phyloP scores from a whole-genome alignment of 2,888 invertebrate species.

The Ctena decussata region DNA sequence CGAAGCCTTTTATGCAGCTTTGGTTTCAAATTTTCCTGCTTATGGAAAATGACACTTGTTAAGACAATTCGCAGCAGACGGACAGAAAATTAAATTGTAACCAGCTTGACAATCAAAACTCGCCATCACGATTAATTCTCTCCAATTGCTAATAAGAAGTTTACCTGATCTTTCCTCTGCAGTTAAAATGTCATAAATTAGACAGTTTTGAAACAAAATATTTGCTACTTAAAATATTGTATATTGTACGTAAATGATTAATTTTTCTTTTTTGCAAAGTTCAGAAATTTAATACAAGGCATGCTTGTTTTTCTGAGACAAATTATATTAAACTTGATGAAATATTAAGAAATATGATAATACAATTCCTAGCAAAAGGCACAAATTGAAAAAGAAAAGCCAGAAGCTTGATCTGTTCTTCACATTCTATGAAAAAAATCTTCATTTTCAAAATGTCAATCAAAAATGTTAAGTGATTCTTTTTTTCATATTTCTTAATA shows the following conservation, averaged over 20 bases:
- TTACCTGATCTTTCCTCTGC: background rate
- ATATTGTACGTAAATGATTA: background rate
- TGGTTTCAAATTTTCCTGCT: too few species aligned
- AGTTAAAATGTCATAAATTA: background rate
- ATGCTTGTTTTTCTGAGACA: background rate
- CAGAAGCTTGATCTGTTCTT: too few species aligned
- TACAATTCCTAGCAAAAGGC: too few species aligned
- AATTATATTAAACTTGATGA: too few species aligned
- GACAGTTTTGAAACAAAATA: background rate
- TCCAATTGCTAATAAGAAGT: background rate
- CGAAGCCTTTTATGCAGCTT: too few species aligned
- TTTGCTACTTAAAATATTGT: background rate
- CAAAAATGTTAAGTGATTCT: too few species aligned
- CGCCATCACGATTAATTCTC: background rate
- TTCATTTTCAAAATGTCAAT: too few species aligned
- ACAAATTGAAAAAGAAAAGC: too few species aligned
- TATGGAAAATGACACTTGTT: background rate
- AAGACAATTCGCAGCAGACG: background rate
- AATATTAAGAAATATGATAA: too few species aligned
- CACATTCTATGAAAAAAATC: too few species aligned
- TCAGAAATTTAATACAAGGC: background rate
- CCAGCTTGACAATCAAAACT: too few species aligned
- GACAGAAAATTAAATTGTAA: background rate
- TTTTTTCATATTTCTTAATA: too few species aligned
- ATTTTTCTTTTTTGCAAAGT: background rate